Conservation (phyloP, 1,140 invertebrate genomes). For the Temnothorax curvispinosus region DNA sequence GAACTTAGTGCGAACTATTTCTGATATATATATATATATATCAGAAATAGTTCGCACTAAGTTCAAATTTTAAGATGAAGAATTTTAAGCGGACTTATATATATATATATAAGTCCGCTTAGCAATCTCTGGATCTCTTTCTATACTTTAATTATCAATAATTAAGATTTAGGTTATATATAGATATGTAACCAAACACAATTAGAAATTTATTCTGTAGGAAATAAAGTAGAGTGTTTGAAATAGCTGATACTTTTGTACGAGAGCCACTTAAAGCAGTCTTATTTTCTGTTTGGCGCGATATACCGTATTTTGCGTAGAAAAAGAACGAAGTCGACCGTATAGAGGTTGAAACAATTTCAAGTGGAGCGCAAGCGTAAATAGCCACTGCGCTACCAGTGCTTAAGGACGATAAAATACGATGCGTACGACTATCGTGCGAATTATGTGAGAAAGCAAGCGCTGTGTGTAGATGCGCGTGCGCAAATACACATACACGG, state of each 20-base stretch:
- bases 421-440: slow-evolving; percentile 38
- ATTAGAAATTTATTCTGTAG: background rate
- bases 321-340: slow-evolving; percentile 1
- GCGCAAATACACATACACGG: background rate
- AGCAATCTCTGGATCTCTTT: no score
- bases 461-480: background rate
- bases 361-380: slow-evolving; percentile 56
- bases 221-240: background rate
- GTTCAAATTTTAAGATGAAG: no score
- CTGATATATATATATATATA: no score
- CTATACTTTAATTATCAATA: no score
- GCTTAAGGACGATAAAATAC: slow-evolving; percentile 60
- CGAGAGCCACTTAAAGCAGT: background rate
- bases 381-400: slow-evolving; percentile 10
- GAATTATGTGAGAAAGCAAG: slow-evolving; percentile 32
- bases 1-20: no score
- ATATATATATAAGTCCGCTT: no score
- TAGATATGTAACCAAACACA: background rate
- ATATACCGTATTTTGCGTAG: background rate
- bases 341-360: slow-evolving; percentile 64
- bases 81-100: no score
- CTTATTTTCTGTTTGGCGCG: slow-evolving; percentile 6
- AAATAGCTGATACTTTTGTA: background rate
- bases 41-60: no score
- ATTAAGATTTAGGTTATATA: background rate